Conservation (phyloP, 2,888 invertebrate species). For the Micropterix aruncella region DNA sequence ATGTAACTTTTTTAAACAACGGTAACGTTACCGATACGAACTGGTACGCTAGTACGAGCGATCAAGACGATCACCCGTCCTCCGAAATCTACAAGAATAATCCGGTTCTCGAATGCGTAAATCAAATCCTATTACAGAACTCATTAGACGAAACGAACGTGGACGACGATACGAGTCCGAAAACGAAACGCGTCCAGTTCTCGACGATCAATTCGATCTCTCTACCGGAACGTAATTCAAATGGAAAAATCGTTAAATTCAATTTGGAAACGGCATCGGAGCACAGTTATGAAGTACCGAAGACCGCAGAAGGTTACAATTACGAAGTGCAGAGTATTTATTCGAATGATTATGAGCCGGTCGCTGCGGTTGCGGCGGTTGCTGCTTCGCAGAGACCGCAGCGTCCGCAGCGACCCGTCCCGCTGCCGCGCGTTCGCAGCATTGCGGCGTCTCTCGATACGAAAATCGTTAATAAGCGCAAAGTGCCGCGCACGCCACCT, state of each 20-base stretch:
- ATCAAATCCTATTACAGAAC: conserved; percentile 70
- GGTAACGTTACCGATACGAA: conserved; percentile 48
- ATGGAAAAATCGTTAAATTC: conserved; percentile 36
- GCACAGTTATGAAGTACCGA: conserved; percentile 48
- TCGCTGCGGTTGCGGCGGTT: conserved; percentile 36
- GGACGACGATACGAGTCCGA: conserved; percentile 32
- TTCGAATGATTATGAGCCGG: conserved; percentile 62
- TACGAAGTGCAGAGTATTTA: conserved; percentile 52
- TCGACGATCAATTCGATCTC: conserved; percentile 48
- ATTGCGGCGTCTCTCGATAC: conserved; percentile 37
- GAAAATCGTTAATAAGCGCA: conserved; percentile 37
- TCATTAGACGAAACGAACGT: conserved; percentile 44
- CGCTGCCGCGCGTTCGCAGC: conserved; percentile 31
- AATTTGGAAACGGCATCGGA: conserved; percentile 37
- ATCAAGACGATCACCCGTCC: conserved; percentile 58
- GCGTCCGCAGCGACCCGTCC: conserved; percentile 17
- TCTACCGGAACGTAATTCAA: conserved; percentile 27
- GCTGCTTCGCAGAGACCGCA: conserved; percentile 19
- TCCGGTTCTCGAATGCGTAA: conserved; percentile 75
- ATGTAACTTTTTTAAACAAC: conserved; percentile 11
- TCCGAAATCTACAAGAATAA: conserved; percentile 63
- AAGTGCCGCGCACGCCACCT: conserved; percentile 52
- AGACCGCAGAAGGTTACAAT: conserved; percentile 35
- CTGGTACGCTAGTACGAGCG: conserved; percentile 70
- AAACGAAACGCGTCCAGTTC: conserved; percentile 45